Conservation (phyloP, 2,888 invertebrate species). For the Caenorhabditis panamensis region DNA sequence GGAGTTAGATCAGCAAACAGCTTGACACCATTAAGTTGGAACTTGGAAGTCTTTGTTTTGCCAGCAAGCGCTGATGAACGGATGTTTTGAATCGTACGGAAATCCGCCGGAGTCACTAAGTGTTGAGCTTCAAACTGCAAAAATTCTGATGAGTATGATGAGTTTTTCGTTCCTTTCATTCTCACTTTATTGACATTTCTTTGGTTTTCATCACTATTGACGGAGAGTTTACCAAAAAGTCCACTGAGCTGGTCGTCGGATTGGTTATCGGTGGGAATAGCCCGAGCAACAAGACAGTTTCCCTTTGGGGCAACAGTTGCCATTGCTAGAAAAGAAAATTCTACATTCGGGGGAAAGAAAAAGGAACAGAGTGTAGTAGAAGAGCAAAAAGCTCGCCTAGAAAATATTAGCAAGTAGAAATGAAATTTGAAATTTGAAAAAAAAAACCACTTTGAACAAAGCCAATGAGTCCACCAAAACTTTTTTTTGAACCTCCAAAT, state of each 20-base stretch:
- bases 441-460: too few relatives aligned
- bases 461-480: too few relatives aligned
- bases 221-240: conserved; percentile 59
- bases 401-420: too few relatives aligned
- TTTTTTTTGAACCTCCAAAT: too few relatives aligned
- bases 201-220: conserved; percentile 43
- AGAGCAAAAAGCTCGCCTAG: background rate
- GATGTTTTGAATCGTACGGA: conserved; percentile 77
- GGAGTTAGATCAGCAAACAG: conserved; percentile 75
- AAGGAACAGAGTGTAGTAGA: background rate
- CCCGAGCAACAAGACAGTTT: conserved; percentile 69
- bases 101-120: conserved; percentile 73
- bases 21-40: conserved; percentile 71
- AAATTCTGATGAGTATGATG: background rate
- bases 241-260: conserved; percentile 55
- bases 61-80: conserved; percentile 78
- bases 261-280: conserved; percentile 54
- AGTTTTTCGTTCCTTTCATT: background rate
- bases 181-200: conserved; percentile 45
- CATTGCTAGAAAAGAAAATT: conserved; percentile 45
- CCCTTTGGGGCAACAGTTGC: conserved; percentile 60
- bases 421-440: too few relatives aligned
- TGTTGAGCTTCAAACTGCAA: conserved; percentile 60
- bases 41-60: conserved; percentile 79
- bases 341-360: background rate